These are phyloP conservation scores for Nasonovia ribisnigri DNA, from an alignment of 2,888 invertebrate genomes.

Conservation along the genomic window DNA sequence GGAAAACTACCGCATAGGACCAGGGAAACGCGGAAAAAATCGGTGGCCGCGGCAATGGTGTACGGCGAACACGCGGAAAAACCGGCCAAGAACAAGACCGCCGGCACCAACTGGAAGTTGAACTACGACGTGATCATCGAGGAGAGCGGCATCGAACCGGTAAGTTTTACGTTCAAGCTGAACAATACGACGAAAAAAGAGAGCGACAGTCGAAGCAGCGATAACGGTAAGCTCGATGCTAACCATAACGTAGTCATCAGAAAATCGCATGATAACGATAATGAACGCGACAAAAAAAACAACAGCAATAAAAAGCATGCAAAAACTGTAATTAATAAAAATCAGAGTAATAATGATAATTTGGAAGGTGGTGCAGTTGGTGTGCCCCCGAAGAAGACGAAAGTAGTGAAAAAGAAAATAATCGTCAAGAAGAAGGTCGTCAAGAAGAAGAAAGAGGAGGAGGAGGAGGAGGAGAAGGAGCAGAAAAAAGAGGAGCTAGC, in stretches of 20 bases:
- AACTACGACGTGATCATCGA: slow-evolving; percentile 68
- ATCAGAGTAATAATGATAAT: slow-evolving; percentile 42
- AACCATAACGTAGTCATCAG: slow-evolving; percentile 53
- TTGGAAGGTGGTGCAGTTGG: slow-evolving; percentile 59
- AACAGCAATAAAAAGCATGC: slow-evolving; percentile 55
- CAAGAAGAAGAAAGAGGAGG: slow-evolving; percentile 68
- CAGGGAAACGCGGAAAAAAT: slow-evolving; percentile 41
- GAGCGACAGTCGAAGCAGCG: not conserved
- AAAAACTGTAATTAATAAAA: slow-evolving; percentile 43
- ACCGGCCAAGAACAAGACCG: not conserved
- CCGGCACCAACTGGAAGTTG: slow-evolving; percentile 47
- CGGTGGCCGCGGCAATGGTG: slow-evolving; percentile 25
- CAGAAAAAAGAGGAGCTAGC: slow-evolving; percentile 25
- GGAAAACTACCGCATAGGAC: not conserved
- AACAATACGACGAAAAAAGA: slow-evolving; percentile 53
- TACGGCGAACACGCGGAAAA: slow-evolving; percentile 67
- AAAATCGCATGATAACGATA: slow-evolving; percentile 28
- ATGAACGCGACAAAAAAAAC: slow-evolving; percentile 9
- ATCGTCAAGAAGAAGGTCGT: slow-evolving; percentile 65
- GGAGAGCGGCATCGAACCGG: slow-evolving; percentile 61
- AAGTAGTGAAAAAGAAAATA: slow-evolving; percentile 65
- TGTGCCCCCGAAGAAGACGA: slow-evolving; percentile 50
- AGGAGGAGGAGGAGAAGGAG: slow-evolving; percentile 67
- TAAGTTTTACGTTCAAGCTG: slow-evolving; percentile 58
- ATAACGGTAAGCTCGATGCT: slow-evolving; percentile 58